These are phyloP conservation scores for Chloebia gouldiae DNA, from an alignment of 2,113 vertebrate species.

Conservation along the genomic window DNA sequence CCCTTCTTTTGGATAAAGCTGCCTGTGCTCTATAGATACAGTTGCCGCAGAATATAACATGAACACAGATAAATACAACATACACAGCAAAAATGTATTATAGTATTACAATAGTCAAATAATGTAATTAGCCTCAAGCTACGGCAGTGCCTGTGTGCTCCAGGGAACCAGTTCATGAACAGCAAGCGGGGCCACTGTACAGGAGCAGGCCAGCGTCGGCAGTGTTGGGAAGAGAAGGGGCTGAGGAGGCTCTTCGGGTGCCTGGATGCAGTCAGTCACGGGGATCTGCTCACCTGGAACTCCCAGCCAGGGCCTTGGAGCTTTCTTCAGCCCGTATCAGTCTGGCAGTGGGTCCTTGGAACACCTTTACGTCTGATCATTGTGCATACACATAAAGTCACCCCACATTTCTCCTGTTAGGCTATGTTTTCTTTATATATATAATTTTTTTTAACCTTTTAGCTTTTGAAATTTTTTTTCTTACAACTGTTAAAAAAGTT, in stretches of 20 bases:
- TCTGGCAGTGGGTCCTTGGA: constrained; percentile 12
- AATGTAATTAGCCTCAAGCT: constrained; percentile 45
- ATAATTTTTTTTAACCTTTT: constrained; percentile 44
- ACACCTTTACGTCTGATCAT: constrained; percentile 3
- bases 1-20: constrained; percentile 53
- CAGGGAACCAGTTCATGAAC: constrained; percentile 8
- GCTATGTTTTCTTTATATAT: constrained; percentile 65
- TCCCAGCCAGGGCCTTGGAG: neutral
- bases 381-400: constrained; percentile 19
- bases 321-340: neutral
- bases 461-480: constrained; percentile 69
- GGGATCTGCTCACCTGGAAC: neutral
- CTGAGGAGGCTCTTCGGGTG: neutral
- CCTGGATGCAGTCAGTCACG: neutral
- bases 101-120: constrained; percentile 56
- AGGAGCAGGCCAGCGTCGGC: neutral
- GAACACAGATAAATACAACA: constrained; percentile 60
- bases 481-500: constrained; percentile 82
- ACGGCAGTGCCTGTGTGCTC: constrained; percentile 11
- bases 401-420: constrained; percentile 48
- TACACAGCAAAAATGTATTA: constrained; percentile 60
- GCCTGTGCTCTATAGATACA: constrained; percentile 52
- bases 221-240: constrained; percentile 30
- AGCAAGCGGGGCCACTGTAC: constrained; percentile 32
- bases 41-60: constrained; percentile 41